Evolutionary conservation across 2,888 invertebrate species (phyloP).

Genomic region (Eilema griseolum): DNA sequence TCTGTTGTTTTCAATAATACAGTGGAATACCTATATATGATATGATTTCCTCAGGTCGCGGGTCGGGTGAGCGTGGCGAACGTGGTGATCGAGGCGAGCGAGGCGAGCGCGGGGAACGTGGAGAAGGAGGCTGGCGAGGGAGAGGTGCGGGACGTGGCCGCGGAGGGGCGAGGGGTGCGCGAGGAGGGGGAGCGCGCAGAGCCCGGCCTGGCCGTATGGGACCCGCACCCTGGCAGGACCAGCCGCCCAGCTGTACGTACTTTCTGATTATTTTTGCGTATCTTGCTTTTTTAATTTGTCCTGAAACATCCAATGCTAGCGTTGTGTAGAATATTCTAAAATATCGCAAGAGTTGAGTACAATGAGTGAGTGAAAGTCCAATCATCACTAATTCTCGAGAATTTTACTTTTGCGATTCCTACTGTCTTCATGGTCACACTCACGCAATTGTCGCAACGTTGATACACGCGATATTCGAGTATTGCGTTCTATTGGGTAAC

Average conservation of each 20-base stretch:
- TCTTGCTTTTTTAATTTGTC: neutral
- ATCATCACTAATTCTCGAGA: too few relatives aligned
- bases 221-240: constrained; percentile 52
- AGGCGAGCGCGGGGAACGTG: constrained; percentile 49
- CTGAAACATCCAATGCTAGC: too few relatives aligned
- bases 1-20: neutral
- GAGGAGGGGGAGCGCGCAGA: constrained; percentile 52
- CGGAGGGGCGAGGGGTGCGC: constrained; percentile 59
- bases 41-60: constrained; percentile 65
- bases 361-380: too few relatives aligned
- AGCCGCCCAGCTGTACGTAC: constrained; percentile 43
- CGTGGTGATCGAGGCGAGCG: constrained; percentile 56
- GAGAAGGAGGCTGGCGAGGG: constrained; percentile 61
- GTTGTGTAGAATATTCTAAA: too few relatives aligned
- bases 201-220: constrained; percentile 43
- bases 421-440: too few relatives aligned
- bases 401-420: too few relatives aligned
- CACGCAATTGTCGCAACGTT: too few relatives aligned
- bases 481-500: too few relatives aligned
- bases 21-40: neutral
- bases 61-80: constrained; percentile 67
- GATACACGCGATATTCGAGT: too few relatives aligned
- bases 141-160: constrained; percentile 53
- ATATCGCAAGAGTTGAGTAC: too few relatives aligned
- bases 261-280: neutral